Percentiles rank a stretch among this genome's conserved stretches.
These are phyloP conservation scores for Grapholita molesta DNA, from an alignment of 1,140 invertebrate species.

Conservation along the genomic window DNA sequence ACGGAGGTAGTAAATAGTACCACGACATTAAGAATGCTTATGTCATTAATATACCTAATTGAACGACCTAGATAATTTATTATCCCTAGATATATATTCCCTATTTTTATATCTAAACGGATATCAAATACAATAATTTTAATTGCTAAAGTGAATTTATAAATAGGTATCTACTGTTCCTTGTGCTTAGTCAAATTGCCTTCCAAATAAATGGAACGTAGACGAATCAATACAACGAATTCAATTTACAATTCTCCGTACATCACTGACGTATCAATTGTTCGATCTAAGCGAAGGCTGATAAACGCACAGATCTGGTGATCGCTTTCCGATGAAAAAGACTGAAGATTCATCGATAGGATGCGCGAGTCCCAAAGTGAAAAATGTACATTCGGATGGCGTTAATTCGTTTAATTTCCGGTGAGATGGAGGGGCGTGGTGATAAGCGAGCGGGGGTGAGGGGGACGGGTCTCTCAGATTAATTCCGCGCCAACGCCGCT, in stretches of 20 bases:
- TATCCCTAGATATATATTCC: background rate
- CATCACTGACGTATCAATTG: constrained; percentile 73
- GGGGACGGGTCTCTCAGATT: constrained; percentile 65
- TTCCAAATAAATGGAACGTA: constrained; percentile 67
- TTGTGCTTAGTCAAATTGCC: constrained; percentile 65
- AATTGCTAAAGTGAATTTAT: constrained; percentile 25
- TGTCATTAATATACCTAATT: constrained; percentile 25
- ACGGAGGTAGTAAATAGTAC: constrained; percentile 24
- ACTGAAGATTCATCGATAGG: constrained; percentile 69
- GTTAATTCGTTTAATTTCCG: constrained; percentile 79
- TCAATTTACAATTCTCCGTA: constrained; percentile 74
- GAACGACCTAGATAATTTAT: constrained; percentile 52
- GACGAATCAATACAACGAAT: constrained; percentile 71
- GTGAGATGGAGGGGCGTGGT: constrained; percentile 47
- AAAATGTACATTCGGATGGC: constrained; percentile 77
- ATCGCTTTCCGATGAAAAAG: constrained; percentile 68
- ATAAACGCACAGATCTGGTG: constrained; percentile 68
- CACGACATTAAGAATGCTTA: background rate
- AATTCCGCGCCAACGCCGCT: constrained; percentile 72
- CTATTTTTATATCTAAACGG: background rate
- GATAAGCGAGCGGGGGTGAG: constrained; percentile 33
- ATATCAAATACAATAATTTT: background rate
- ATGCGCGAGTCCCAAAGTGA: constrained; percentile 70
- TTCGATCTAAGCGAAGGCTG: constrained; percentile 69
- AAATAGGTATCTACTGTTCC: constrained; percentile 48